Evolutionary conservation across 2,113 vertebrate genomes (phyloP).

Genomic region (Pavo muticus): DNA sequence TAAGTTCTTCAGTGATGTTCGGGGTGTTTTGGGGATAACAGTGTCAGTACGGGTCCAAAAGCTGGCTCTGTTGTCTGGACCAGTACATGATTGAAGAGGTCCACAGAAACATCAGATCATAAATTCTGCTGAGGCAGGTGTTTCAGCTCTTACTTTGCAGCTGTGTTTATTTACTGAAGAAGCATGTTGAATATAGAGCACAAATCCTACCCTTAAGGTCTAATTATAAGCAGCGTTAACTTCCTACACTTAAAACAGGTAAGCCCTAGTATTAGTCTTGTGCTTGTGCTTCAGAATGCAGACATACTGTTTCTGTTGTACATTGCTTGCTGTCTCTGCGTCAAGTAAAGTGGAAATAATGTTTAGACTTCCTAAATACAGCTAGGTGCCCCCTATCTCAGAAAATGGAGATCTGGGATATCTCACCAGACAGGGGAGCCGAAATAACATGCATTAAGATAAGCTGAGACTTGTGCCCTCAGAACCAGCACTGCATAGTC

Average conservation of each 20-base stretch:
- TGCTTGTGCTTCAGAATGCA: neutral
- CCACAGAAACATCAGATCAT: neutral
- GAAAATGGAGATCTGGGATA: neutral
- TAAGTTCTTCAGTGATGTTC: slow-evolving; percentile 45
- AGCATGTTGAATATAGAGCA: neutral
- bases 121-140: neutral
- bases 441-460: neutral
- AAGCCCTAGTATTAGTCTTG: neutral
- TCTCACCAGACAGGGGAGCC: neutral
- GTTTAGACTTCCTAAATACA: neutral
- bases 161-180: neutral
- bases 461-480: neutral
- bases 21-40: neutral
- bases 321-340: neutral
- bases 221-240: neutral
- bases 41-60: neutral
- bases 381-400: neutral
- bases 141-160: neutral
- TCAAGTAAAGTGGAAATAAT: accelerated
- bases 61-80: neutral
- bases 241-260: neutral
- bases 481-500: neutral
- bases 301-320: neutral
- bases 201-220: neutral
- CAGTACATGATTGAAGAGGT: neutral